These are phyloP conservation scores for Agrotis exclamationis DNA, from an alignment of 2,888 invertebrate genomes.

Conservation along the genomic window DNA sequence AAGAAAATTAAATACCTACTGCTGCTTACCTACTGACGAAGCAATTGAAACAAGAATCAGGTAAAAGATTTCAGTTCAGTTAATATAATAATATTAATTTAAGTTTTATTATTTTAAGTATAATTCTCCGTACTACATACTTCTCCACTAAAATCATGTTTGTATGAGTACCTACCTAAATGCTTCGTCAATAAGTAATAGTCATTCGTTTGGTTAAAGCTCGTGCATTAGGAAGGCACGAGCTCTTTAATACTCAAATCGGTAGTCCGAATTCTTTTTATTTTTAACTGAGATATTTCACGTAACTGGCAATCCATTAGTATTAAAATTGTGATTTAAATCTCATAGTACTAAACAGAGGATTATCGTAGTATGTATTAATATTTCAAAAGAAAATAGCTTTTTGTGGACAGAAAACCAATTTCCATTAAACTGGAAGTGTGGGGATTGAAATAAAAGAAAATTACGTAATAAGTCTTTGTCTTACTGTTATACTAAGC, in stretches of 20 bases:
- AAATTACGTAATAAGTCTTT: constrained; percentile 28
- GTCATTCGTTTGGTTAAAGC: not conserved
- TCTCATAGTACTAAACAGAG: not conserved
- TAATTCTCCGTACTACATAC: no score
- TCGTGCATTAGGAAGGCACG: no score
- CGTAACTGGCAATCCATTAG: not conserved
- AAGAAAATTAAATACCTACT: no score
- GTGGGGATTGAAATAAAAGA: not conserved
- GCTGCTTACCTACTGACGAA: no score
- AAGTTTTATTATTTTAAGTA: no score
- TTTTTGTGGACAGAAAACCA: not conserved
- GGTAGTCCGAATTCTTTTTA: not conserved
- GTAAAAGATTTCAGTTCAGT: no score
- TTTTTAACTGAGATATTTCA: not conserved
- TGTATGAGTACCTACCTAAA: no score
- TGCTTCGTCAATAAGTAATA: not conserved
- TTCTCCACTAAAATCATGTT: no score
- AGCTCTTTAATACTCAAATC: not conserved
- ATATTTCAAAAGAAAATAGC: not conserved
- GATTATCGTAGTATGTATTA: not conserved
- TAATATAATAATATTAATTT: no score
- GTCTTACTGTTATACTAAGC: constrained; percentile 20
- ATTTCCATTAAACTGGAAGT: constrained; percentile 12
- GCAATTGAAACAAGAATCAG: no score
- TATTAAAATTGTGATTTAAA: not conserved